Base-by-base conservation (phyloP, 2,113 vertebrate species). In the Cavia aperea region DNA sequence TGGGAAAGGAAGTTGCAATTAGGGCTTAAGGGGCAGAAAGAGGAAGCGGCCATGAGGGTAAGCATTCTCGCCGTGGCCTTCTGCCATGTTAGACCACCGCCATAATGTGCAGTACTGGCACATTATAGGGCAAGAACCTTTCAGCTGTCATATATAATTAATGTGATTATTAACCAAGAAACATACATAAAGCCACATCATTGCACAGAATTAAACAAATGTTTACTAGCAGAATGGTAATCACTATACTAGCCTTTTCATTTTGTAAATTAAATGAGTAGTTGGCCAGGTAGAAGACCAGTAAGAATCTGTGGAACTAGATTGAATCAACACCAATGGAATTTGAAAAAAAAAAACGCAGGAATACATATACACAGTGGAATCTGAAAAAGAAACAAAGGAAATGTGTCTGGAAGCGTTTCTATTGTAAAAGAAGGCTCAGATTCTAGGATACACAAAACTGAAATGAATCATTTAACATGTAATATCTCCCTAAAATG, bases 361-460 rank as follows among this genome's bases (percentile, higher is more conserved):
- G 29, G 56, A 90, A 89, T 65, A 89, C 88, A 88, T 85, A 94
- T 81, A 92, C 70, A 89, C 39, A 62, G 84, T 86, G 63, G 14
- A 83, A 83, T 93, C 65, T 86, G 54, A 86, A 94, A 90, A 88
- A 90, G 70, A 63, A 92, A 93, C 54, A 88, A 95, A 92, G 43
- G 62, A 90, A 88, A 79, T 77, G 43, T 77, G 70, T 81, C 81
- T 88, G 70, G 88, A 93, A 94, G 21, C 49, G 5, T 89, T 49
- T 31, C 33, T 4, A 21, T 46, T 89, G 3, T 68, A 89, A 93
- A 36, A 81, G 65, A 81, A 81, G 26, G 16, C 68, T 94, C 29
- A 19, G 26, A 63, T 72, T 94, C 54, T n/a, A 95, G 19, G 95
- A 79, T 68, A 13, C 86, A 54, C 88, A 83, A 89, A 93, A 83